These are phyloP conservation scores for Lymantria dispar DNA, from an alignment of 2,888 invertebrate genomes.

Conservation along the genomic window DNA sequence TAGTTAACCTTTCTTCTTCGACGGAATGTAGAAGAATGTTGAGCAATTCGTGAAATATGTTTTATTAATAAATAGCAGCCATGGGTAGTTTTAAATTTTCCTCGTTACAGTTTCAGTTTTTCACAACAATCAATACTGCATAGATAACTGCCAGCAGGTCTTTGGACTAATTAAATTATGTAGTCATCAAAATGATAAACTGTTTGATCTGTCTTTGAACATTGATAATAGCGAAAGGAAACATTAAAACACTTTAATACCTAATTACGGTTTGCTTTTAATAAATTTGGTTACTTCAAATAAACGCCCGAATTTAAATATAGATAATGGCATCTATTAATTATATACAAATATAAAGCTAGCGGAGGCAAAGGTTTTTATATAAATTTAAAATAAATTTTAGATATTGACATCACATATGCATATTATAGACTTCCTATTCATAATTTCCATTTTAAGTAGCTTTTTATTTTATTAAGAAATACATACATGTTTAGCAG, in stretches of 20 bases:
- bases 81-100: too few relatives aligned
- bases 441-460: constrained; percentile 43
- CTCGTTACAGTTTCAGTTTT: too few relatives aligned
- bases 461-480: constrained; percentile 39
- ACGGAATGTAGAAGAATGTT: too few relatives aligned
- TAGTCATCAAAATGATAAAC: too few relatives aligned
- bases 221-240: neutral
- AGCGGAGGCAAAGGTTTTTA: constrained; percentile 15
- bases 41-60: too few relatives aligned
- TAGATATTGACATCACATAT: constrained; percentile 8
- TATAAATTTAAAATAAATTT: neutral
- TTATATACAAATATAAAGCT: constrained; percentile 2
- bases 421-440: constrained; percentile 33
- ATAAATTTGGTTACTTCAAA: neutral
- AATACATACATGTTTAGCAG: too few relatives aligned
- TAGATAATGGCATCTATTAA: neutral
- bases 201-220: neutral
- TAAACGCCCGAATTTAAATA: neutral
- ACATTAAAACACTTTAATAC: neutral
- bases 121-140: too few relatives aligned
- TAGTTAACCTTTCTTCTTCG: too few relatives aligned
- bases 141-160: too few relatives aligned
- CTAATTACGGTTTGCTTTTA: neutral
- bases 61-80: too few relatives aligned
- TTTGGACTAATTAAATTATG: too few relatives aligned